Percentiles rank a stretch among this genome's conserved stretches.
Conservation (phyloP, 2,797 vertebrate species). For the Malacoraja senta region DNA sequence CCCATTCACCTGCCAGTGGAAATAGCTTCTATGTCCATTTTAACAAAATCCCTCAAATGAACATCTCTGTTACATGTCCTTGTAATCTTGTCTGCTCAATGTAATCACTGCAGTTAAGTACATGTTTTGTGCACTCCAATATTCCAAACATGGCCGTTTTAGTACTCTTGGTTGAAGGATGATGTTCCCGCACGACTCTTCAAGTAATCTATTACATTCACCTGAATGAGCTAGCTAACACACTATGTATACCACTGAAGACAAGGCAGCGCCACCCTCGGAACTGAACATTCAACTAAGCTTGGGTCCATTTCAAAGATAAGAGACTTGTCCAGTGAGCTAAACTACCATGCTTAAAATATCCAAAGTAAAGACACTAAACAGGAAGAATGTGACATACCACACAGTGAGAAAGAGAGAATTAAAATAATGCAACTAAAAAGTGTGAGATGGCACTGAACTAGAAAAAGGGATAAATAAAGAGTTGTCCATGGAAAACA, state of each 20-base stretch:
- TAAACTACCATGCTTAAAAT: neutral
- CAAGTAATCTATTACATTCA: neutral
- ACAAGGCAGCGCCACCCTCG: neutral
- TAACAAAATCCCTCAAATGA: neutral
- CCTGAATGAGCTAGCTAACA: neutral
- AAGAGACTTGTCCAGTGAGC: neutral
- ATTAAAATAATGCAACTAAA: neutral
- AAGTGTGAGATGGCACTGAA: neutral
- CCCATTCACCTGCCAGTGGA: neutral
- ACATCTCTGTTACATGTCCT: neutral
- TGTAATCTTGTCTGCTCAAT: neutral
- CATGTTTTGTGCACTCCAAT: neutral
- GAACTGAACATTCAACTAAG: neutral
- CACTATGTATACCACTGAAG: no score
- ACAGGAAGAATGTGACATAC: neutral
- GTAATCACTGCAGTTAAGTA: neutral
- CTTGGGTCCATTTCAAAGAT: neutral
- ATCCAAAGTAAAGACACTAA: neutral
- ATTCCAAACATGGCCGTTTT: neutral
- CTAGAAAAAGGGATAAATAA: neutral
- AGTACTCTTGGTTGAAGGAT: neutral
- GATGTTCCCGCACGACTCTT: neutral
- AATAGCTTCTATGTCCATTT: neutral
- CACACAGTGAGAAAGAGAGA: neutral
- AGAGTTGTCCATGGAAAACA: neutral